Evolutionary conservation across 1,140 invertebrate species (phyloP).

Genomic region (Harpegnathos saltator): DNA sequence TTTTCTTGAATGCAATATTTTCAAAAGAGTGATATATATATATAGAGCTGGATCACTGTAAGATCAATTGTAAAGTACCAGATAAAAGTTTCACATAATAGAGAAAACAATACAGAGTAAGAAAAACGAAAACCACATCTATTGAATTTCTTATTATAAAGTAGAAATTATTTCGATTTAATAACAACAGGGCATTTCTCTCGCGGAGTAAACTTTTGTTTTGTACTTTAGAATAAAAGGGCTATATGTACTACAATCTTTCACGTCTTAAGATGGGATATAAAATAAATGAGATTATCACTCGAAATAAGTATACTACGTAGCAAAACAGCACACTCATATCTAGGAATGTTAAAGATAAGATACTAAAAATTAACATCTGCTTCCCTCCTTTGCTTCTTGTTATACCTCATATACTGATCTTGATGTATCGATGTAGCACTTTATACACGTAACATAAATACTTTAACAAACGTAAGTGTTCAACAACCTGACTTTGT

Average conservation of each 20-base stretch:
- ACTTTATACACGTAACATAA: conserved; percentile 63
- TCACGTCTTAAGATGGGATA: conserved; percentile 23
- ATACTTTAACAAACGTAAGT: conserved; percentile 50
- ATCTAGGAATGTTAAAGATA: conserved; percentile 68
- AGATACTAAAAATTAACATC: conserved; percentile 51
- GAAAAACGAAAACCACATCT: conserved; percentile 5
- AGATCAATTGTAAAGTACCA: conserved; percentile 55
- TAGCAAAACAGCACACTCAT: conserved; percentile 29
- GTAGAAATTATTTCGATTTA: conserved; percentile 20
- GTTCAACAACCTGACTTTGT: conserved; percentile 59
- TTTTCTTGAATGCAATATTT: conserved; percentile 50
- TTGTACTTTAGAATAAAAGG: conserved; percentile 56
- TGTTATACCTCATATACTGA: conserved; percentile 50
- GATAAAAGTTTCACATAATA: conserved; percentile 52
- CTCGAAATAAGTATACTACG: conserved; percentile 43
- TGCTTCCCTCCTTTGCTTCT: conserved; percentile 39
- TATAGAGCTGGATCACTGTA: conserved; percentile 62
- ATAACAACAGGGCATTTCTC: not conserved
- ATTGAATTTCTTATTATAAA: conserved; percentile 14
- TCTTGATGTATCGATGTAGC: conserved; percentile 47
- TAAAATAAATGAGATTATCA: conserved; percentile 41
- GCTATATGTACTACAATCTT: conserved; percentile 24
- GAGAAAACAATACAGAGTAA: conserved; percentile 29
- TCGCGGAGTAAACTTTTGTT: conserved; percentile 52
- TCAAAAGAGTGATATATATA: conserved; percentile 60